Evolutionary conservation across 2,888 invertebrate species (phyloP).

Genomic region (Epistrophella euchroma): DNA sequence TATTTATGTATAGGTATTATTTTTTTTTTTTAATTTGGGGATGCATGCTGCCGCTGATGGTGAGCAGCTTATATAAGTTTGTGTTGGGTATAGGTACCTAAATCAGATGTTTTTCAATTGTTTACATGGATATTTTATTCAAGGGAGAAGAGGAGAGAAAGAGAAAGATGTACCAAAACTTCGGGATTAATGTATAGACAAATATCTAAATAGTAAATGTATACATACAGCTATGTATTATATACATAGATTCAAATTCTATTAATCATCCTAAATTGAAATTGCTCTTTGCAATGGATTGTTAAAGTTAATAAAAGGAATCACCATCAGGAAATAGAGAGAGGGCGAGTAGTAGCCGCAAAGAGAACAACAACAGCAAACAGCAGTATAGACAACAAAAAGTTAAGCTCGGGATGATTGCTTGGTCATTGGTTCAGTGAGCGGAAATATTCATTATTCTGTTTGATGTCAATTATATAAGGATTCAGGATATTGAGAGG

Average conservation of each 20-base stretch:
- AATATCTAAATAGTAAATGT: background rate
- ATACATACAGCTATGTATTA: background rate
- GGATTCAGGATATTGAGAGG: slow-evolving; percentile 41
- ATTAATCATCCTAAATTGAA: slow-evolving; percentile 72
- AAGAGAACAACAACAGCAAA: background rate
- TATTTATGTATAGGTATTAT: slow-evolving; percentile 1
- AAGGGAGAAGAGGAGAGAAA: background rate
- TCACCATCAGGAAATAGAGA: slow-evolving; percentile 3
- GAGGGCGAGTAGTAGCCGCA: background rate
- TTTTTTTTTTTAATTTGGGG: slow-evolving; percentile 10
- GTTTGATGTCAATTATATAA: slow-evolving; percentile 67
- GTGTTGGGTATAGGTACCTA: slow-evolving; percentile 7
- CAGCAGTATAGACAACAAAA: slow-evolving; percentile 18
- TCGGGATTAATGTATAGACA: slow-evolving; percentile 13
- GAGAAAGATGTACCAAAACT: background rate
- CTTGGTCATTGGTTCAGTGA: slow-evolving; percentile 62
- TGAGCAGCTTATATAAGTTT: background rate
- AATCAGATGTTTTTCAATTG: slow-evolving; percentile 50
- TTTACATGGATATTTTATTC: slow-evolving; percentile 1
- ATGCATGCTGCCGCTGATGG: slow-evolving; percentile 23
- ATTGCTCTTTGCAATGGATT: slow-evolving; percentile 61
- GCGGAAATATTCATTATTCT: slow-evolving; percentile 64
- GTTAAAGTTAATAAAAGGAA: slow-evolving; percentile 52
- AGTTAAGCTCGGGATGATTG: slow-evolving; percentile 54
- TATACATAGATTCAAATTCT: slow-evolving; percentile 39